Percentiles rank a stretch among this genome's conserved stretches.
Evolutionary conservation across 2,888 invertebrate genomes (phyloP).

Genomic region (Eustalomyia histrio): DNA sequence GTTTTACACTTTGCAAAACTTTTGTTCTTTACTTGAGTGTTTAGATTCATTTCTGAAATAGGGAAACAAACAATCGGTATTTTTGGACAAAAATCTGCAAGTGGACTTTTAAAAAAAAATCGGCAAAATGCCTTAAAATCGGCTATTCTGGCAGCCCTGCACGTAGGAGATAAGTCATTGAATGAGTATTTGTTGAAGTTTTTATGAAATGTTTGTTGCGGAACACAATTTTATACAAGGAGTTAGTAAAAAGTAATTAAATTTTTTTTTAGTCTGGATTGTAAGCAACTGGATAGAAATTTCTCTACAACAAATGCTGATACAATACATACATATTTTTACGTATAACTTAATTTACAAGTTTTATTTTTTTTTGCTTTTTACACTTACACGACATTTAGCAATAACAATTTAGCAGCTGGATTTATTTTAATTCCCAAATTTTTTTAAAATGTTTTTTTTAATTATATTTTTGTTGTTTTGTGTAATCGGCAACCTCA

Average conservation of each 20-base stretch:
- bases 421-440: not conserved
- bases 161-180: slow-evolving; percentile 5
- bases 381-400: slow-evolving; percentile 44
- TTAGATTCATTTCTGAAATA: too few relatives aligned
- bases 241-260: not conserved
- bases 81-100: too few relatives aligned
- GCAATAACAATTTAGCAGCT: slow-evolving; percentile 15
- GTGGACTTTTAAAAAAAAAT: too few relatives aligned
- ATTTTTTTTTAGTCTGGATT: not conserved
- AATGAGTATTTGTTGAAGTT: not conserved
- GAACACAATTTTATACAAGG: not conserved
- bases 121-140: too few relatives aligned
- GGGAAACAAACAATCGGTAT: too few relatives aligned
- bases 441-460: not conserved
- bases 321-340: not conserved
- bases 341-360: not conserved
- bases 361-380: not conserved
- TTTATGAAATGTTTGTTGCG: not conserved
- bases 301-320: not conserved
- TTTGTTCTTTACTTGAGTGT: too few relatives aligned
- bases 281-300: not conserved
- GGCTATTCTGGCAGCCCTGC: too few relatives aligned
- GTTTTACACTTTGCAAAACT: too few relatives aligned
- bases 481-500: not conserved
- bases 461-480: not conserved